Conservation (phyloP, 2,797 vertebrate species). For the Ceryle rudis region DNA sequence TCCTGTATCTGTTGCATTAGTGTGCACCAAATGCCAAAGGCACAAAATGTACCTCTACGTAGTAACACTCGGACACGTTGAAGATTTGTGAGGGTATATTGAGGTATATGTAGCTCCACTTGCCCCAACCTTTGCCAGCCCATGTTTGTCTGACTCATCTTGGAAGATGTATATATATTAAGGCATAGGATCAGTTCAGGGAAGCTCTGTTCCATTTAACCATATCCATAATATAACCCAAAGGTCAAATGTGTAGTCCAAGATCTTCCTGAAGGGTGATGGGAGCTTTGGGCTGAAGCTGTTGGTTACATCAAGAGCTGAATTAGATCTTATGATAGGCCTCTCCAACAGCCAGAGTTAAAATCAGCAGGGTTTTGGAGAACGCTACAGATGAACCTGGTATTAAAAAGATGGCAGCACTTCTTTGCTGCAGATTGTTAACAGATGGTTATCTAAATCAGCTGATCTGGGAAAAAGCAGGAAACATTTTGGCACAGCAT, state of each 20-base stretch:
- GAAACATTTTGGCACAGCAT: background rate
- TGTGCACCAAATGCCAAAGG: background rate
- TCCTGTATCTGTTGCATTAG: background rate
- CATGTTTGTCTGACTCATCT: background rate
- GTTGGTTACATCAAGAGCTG: background rate
- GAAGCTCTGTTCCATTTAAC: background rate
- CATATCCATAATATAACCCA: background rate
- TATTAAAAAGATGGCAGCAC: background rate
- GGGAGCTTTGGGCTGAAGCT: background rate
- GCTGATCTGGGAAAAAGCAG: background rate
- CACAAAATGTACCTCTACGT: background rate
- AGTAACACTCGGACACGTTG: background rate
- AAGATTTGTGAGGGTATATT: background rate
- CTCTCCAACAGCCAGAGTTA: background rate
- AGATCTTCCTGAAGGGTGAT: background rate
- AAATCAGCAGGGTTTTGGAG: background rate
- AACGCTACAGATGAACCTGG: background rate
- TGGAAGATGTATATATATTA: background rate
- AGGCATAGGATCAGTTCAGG: background rate
- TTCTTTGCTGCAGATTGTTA: background rate
- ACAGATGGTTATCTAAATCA: background rate
- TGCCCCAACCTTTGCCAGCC: background rate
- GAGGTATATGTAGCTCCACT: background rate
- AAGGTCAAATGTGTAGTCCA: background rate
- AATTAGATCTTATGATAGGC: background rate